phyloP scores from a whole-genome alignment of 2,888 invertebrate species.

The Scelioninae gen. 2 region DNA sequence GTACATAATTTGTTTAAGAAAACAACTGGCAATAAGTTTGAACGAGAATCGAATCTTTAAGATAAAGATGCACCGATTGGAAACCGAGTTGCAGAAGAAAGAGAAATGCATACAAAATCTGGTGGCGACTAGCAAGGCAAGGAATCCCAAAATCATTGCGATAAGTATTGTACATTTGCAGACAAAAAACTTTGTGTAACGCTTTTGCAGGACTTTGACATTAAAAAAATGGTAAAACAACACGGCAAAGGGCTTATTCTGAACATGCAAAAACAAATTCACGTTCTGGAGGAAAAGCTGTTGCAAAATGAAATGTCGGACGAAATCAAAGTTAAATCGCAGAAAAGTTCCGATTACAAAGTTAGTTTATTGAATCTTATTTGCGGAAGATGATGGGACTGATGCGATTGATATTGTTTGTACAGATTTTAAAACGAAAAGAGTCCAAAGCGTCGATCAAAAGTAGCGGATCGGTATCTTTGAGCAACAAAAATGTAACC shows the following conservation, averaged over 20 bases:
- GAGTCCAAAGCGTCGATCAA: constrained; percentile 30
- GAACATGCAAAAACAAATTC: constrained; percentile 53
- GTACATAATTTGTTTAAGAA: constrained; percentile 66
- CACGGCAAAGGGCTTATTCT: constrained; percentile 49
- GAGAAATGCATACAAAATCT: constrained; percentile 67
- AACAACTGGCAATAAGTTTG: constrained; percentile 62
- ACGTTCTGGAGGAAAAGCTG: constrained; percentile 44
- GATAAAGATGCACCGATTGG: constrained; percentile 67
- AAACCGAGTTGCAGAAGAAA: constrained; percentile 66
- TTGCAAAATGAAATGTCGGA: constrained; percentile 36
- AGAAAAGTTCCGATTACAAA: constrained; percentile 28
- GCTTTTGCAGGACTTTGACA: constrained; percentile 39
- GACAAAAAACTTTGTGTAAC: background rate
- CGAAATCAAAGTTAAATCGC: constrained; percentile 20
- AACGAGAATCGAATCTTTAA: constrained; percentile 68
- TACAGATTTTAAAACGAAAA: constrained; percentile 26
- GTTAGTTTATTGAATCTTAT: constrained; percentile 22
- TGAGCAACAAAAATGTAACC: constrained; percentile 19
- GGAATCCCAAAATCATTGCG: constrained; percentile 2
- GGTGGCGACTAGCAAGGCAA: constrained; percentile 45
- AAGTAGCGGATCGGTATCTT: background rate
- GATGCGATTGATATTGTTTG: background rate
- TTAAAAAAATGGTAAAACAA: constrained; percentile 45
- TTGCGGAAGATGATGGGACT: no score
- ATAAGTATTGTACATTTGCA: no score